Base-by-base conservation (phyloP, 2,113 vertebrate species). In the Lates calcarifer region DNA sequence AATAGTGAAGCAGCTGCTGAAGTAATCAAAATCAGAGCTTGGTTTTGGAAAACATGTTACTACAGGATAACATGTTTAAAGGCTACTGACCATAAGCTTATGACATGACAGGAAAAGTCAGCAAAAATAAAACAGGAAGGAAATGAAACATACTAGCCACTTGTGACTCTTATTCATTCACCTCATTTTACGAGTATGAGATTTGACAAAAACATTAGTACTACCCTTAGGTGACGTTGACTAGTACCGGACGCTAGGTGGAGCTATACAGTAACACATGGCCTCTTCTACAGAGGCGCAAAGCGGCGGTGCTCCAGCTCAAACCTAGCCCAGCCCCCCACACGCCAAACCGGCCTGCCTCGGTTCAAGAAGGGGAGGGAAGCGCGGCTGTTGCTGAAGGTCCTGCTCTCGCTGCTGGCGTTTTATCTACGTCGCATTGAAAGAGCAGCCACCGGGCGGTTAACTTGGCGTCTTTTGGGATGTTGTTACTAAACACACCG, bases 321-420 rank as follows among this genome's bases (percentile, higher is more conserved):
- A 35, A 75, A 75, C 41, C 33, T 6, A 80, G 88, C 91, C 89
- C 90, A 89, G 86, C 92, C 91, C 90, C 92, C 90, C 64, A 87
- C 87, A 83, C 75, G n/a, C 61, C 86, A 71, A 77, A 73, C 91
- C 86, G 79, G 88, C 90, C 89, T 88, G 87, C 63, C 83, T 85
- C 78, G 26, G 75, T 61, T 87, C 80, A 74, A 83, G 81, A 66
- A 66, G 78, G 72, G 82, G 80, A 87, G 86, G 86, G 79, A 85
- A 89, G 74, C 79, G 81, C 86, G 87, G 87, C 77, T 87, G 87
- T 83, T 51, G 77, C 79, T 41, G 63, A 77, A 87, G 64, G 83
- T 74, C 62, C 65, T 29, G 37, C 22, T 58, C 33, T 53, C 65
- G 68, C 61, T 57, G 31, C 69, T 84, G 79, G 45, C 57, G 29